A percentile compares a stretch with the other conserved stretches of the same genome.
Conservation (phyloP, 2,797 vertebrate species). For the Pelochelys cantorii region DNA sequence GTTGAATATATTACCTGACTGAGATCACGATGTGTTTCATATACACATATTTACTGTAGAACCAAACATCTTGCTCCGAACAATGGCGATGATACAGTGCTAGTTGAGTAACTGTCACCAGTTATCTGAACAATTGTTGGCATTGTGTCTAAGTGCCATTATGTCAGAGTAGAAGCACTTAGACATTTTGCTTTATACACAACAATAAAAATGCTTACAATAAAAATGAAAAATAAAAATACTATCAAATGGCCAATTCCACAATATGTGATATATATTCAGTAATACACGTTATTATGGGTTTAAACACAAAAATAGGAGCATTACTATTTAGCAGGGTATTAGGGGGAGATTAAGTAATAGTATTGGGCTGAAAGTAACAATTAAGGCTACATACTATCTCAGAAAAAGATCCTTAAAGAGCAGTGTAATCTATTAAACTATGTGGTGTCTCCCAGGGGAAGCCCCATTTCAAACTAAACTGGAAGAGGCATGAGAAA, state of each 20-base stretch:
- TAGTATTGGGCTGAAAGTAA: neutral
- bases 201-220: neutral
- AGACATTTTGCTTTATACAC: neutral
- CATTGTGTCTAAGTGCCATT: neutral
- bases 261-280: neutral
- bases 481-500: neutral
- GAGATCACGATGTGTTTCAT: no score
- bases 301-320: neutral
- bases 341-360: neutral
- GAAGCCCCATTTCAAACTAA: neutral
- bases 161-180: neutral
- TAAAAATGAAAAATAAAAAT: neutral
- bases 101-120: neutral
- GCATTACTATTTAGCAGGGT: neutral
- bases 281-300: neutral
- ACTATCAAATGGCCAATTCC: neutral
- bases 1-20: neutral
- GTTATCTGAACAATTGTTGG: neutral
- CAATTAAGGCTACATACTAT: neutral
- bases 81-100: neutral
- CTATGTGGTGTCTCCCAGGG: accelerated
- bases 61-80: neutral
- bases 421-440: neutral
- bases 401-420: neutral
- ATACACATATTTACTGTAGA: neutral